Evolutionary conservation across 2,888 invertebrate genomes (phyloP), one percentile per base, ranked within the genome.

Genomic region (Asteroscopus sphinx): DNA sequence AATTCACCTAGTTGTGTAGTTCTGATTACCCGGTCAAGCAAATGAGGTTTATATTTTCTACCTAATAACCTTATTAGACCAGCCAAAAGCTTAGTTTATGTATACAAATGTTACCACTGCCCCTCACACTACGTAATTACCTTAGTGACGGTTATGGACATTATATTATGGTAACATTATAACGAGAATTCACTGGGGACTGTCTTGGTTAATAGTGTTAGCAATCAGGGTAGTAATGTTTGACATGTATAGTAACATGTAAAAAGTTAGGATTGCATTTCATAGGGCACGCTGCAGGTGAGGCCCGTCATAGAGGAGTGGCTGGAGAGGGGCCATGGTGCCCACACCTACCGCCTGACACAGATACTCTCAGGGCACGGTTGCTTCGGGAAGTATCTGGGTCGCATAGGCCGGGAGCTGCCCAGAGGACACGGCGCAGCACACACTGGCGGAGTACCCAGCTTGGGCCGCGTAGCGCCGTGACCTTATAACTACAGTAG

Each of bases 111-210:
- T 25, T 45, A 12, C 13, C n/a, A 49, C 8, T 30, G 21, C 21
- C 28, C 17, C 12, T 44, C n/a, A 13, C 15, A 25, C n/a, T n/a
- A n/a, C n/a, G 8, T 42, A 42, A 60, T 49, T 60, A 35, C 8
- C 7, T 15, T 17, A 35, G 28, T 16, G 16, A n/a, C 13, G 33
- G 26, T 13, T n/a, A 15, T 13, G 8, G 13, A 33, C 46, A 16
- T 9, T 33, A 26, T 46, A 42, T 32, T 12, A 17, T 13, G 40
- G 13, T 40, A 17, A 47, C n/a, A 47, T 41, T 28, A 45, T 44
- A 32, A 53, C 12, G 8, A 15, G 32, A 45, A 21, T 30, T 26
- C 12, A 26, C 8, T n/a, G 3, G 33, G 21, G 40, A 17, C 13
- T 3, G 13, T 11, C 13, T 0, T 5, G 16, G 46, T 28, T 15